Base-by-base conservation (phyloP, 1,140 invertebrate genomes). In the Chelonus insularis region DNA sequence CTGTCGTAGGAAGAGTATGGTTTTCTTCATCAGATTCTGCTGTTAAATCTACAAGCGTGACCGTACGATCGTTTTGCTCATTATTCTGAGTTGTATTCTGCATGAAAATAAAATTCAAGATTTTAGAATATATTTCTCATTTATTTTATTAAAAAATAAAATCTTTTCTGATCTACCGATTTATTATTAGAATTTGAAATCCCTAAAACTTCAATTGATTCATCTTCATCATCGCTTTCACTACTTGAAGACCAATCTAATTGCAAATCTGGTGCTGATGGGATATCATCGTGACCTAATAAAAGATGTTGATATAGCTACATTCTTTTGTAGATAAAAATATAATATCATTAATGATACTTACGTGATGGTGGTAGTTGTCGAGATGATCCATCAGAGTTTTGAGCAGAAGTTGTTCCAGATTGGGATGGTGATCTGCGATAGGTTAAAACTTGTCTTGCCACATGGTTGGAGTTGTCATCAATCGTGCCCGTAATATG, bases 181-280 rank as follows among this genome's bases (percentile, higher is more conserved):
- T 72, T 71, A 54, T 74, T 68, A 67, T 68, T 76, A n/a, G 57
- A 69, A 68, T 76, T 78, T 18, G 78, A 71, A 60, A 78, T 78
- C 50, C 68, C 77, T 45, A 82, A 67, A 32, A 86, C 80, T 72
- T 84, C 82, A 8, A 86, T 80, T 56, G 87, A 86, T 62, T 86
- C 86, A 74, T 87, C 87, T 60, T 83, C 83, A 48, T 84, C 83
- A 64, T 84, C 82, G 29, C 85, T 82, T 60, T 81, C 83, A 69
- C 80, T 82, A 65, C 79, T 74, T 0, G 87, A 89, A 0, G 87
- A 83, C 88, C 90, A 92, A 71, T 92, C 89, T 45, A 92, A 76
- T 75, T 92, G 91, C 32, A 92, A 77, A 79, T 92, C 90, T 2
- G 90, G 89, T n/a, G 90, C 89, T 16, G 86, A 84, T 57, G 89